Percentiles rank a stretch among this genome's conserved stretches.
Conservation (phyloP, 2,113 vertebrate genomes). For the Geococcyx californianus region DNA sequence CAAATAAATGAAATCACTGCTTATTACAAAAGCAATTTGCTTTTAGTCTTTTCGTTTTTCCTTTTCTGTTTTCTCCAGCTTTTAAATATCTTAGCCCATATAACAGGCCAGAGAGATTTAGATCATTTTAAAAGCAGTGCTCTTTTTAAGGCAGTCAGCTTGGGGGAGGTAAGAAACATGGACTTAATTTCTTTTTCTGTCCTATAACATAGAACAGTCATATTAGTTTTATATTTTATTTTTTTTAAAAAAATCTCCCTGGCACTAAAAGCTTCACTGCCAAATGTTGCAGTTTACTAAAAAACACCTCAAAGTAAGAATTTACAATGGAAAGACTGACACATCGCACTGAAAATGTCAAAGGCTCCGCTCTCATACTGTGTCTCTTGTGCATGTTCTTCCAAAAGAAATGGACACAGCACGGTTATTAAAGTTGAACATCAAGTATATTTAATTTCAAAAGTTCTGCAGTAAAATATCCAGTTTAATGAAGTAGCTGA, state of each 20-base stretch:
- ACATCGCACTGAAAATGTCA: background rate
- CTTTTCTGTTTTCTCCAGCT: background rate
- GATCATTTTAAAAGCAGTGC: background rate
- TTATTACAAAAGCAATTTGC: background rate
- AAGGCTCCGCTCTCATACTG: background rate
- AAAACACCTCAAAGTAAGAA: background rate
- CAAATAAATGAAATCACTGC: background rate
- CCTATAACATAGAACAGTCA: background rate
- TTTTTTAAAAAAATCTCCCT: background rate
- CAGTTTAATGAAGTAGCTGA: background rate
- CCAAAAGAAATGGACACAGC: background rate
- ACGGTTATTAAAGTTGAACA: background rate
- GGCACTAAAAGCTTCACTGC: background rate
- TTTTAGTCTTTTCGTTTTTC: background rate
- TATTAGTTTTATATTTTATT: background rate
- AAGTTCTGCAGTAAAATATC: background rate
- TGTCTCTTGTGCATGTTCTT: background rate
- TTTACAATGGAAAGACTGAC: conserved; percentile 10
- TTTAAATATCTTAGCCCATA: background rate
- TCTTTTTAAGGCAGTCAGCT: background rate
- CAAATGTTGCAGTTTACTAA: background rate
- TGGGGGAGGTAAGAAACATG: background rate
- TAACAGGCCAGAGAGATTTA: background rate
- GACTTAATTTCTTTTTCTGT: background rate
- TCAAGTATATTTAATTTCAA: background rate